Percentiles rank a stretch among this genome's conserved stretches.
Conservation (phyloP, 2,888 invertebrate genomes). For the Noctua janthe region DNA sequence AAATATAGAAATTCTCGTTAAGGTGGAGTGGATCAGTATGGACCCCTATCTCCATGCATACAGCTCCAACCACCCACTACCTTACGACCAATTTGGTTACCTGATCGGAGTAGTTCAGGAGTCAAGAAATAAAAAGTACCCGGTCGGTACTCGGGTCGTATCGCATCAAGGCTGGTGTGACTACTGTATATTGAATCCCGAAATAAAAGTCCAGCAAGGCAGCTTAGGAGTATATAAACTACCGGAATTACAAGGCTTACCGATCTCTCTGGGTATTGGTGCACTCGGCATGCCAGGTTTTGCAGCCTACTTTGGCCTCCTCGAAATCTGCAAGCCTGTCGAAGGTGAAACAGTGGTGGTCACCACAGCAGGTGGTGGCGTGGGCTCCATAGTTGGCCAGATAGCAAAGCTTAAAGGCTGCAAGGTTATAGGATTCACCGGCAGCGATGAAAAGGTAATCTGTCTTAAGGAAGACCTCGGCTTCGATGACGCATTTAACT, state of each 20-base stretch:
- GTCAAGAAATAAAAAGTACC: slow-evolving; percentile 9
- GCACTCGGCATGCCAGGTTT: slow-evolving; percentile 92
- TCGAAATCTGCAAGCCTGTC: slow-evolving; percentile 23
- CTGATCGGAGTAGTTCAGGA: slow-evolving; percentile 26
- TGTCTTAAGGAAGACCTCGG: slow-evolving; percentile 89
- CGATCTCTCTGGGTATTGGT: slow-evolving; percentile 19
- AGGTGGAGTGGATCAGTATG: slow-evolving; percentile 35
- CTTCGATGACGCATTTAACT: slow-evolving; percentile 91
- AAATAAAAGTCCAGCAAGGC: not conserved
- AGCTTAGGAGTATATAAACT: slow-evolving; percentile 13
- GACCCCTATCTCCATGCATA: slow-evolving; percentile 16
- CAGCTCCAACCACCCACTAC: not conserved
- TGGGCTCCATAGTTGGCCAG: slow-evolving; percentile 93
- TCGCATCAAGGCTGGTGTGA: slow-evolving; percentile 30
- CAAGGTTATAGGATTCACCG: slow-evolving; percentile 92
- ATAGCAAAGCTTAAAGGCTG: slow-evolving; percentile 93
- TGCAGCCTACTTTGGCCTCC: slow-evolving; percentile 91
- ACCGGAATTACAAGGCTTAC: slow-evolving; percentile 20
- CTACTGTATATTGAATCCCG: slow-evolving; percentile 15
- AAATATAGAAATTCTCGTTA: slow-evolving; percentile 18
- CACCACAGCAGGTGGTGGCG: slow-evolving; percentile 93
- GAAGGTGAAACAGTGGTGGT: slow-evolving; percentile 90
- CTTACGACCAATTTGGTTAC: slow-evolving; percentile 36
- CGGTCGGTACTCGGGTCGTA: slow-evolving; percentile 27
- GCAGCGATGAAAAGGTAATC: slow-evolving; percentile 73